phyloP scores from a whole-genome alignment of 37 sponge, comb jelly and placozoan genomes.

The Lycopodina hypogea region DNA sequence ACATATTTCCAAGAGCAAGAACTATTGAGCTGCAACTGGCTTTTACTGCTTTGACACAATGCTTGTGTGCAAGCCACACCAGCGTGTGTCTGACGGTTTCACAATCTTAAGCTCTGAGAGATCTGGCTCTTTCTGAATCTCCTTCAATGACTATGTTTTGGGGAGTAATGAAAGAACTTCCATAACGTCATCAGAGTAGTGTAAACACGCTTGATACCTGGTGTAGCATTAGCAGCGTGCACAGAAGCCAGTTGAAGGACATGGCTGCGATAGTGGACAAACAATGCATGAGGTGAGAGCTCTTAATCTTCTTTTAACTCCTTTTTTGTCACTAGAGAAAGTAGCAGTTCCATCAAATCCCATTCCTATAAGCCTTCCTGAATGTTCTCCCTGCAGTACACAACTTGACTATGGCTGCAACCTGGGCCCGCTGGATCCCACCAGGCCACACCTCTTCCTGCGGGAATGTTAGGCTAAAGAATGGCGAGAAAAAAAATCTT shows the following conservation, averaged over 20 bases:
- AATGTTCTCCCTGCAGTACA: not conserved
- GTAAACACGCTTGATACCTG: not conserved
- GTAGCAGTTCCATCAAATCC: conserved; percentile 63
- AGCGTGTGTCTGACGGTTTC: conserved; percentile 32
- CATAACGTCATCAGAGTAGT: not conserved
- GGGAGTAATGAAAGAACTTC: too few species aligned
- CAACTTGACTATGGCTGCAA: too few species aligned
- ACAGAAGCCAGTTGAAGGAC: not conserved
- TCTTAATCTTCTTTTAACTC: conserved; percentile 40
- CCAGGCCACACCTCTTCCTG: too few species aligned
- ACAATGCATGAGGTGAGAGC: conserved; percentile 42
- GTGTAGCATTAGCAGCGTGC: not conserved
- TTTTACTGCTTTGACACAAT: conserved; percentile 51
- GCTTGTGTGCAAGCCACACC: conserved; percentile 53
- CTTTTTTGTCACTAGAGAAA: conserved; percentile 49
- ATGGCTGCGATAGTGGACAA: not conserved
- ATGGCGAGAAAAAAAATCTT: too few species aligned
- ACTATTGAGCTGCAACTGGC: conserved; percentile 48
- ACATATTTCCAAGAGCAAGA: conserved; percentile 33
- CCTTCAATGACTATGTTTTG: conserved; percentile 33
- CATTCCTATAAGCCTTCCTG: conserved; percentile 44
- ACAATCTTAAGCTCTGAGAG: conserved; percentile 50
- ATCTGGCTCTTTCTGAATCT: conserved; percentile 29
- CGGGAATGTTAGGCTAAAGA: too few species aligned
- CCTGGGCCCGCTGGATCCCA: too few species aligned